A percentile compares a stretch with the other conserved stretches of the same genome.
These are phyloP conservation scores for Chrysemys picta DNA, from an alignment of 2,113 vertebrate genomes.

Conservation along the genomic window DNA sequence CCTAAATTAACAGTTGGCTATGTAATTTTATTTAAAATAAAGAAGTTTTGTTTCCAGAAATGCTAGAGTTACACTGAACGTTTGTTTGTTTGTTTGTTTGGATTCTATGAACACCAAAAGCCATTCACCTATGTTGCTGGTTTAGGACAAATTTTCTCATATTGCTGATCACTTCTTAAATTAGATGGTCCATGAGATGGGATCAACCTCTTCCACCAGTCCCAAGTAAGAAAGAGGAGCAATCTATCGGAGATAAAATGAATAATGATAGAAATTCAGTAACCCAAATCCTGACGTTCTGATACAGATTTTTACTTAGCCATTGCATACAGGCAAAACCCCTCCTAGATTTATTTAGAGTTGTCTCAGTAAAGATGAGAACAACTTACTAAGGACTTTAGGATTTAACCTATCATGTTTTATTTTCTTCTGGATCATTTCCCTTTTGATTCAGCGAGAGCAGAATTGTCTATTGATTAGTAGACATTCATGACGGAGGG, in stretches of 20 bases:
- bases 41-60: background rate
- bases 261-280: background rate
- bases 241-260: background rate
- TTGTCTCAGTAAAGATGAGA: conserved; percentile 11
- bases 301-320: background rate
- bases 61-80: accelerated
- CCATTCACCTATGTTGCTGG: background rate
- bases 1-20: background rate
- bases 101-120: background rate
- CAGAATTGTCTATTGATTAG: conserved; percentile 62
- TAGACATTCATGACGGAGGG: conserved; percentile 9
- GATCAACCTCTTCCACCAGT: background rate
- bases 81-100: background rate
- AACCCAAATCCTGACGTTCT: background rate
- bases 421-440: conserved; percentile 66
- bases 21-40: accelerated
- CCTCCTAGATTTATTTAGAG: background rate
- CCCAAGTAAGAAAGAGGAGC: background rate
- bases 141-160: background rate
- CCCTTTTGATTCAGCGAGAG: conserved; percentile 56
- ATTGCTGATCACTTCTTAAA: background rate
- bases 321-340: background rate
- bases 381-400: background rate
- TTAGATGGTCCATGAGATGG: background rate
- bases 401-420: conserved; percentile 26